A percentile compares a stretch with the other conserved stretches of the same genome.
Conservation (phyloP, 2,888 invertebrate species). For the Chloroclystis v-ata region DNA sequence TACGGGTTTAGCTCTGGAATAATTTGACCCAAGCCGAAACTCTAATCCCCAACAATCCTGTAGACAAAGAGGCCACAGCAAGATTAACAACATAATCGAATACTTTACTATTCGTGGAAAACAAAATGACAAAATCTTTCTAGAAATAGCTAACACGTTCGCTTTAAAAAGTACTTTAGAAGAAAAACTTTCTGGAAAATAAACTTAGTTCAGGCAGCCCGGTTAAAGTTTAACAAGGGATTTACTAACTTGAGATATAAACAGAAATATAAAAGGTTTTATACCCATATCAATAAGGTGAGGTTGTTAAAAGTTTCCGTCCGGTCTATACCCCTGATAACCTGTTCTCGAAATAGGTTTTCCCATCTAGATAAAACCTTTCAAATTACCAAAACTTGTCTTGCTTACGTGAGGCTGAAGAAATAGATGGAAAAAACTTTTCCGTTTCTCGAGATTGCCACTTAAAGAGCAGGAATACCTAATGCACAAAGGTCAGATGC, state of each 20-base stretch:
- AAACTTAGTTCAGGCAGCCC: no score
- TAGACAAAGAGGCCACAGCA: not conserved
- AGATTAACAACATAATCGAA: not conserved
- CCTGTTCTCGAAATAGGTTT: constrained; percentile 27
- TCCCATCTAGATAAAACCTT: constrained; percentile 32
- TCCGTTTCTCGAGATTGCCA: constrained; percentile 15
- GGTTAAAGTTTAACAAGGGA: no score
- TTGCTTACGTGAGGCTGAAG: constrained; percentile 30
- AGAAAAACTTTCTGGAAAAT: no score
- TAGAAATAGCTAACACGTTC: no score
- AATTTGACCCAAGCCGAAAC: constrained; percentile 9
- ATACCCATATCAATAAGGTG: constrained; percentile 1
- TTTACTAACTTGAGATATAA: not conserved
- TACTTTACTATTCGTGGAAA: not conserved
- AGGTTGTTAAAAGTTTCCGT: not conserved
- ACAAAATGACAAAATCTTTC: not conserved
- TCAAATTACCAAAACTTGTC: constrained; percentile 36
- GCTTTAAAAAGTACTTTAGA: no score
- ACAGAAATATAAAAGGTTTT: not conserved
- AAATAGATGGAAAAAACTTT: constrained; percentile 29
- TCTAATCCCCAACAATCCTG: constrained; percentile 5
- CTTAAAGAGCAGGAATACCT: constrained; percentile 10
- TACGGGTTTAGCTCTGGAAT: constrained; percentile 6
- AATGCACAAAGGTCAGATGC: constrained; percentile 20
- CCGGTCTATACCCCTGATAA: constrained; percentile 21